A percentile compares a stretch with the other conserved stretches of the same genome.
Conservation (phyloP, 2,888 invertebrate genomes). For the Eupithecia subfuscata region DNA sequence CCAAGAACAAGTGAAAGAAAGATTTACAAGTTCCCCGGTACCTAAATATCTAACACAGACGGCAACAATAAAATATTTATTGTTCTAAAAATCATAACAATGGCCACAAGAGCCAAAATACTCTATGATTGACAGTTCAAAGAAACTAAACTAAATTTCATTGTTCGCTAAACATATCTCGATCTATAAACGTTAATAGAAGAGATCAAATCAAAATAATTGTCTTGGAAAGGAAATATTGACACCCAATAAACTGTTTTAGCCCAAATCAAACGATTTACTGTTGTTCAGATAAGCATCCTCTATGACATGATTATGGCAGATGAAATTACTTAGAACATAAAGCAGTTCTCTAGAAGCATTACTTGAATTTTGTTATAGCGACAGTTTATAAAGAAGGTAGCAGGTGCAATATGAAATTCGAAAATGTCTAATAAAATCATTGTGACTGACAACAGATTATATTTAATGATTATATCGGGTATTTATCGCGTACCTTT, state of each 20-base stretch:
- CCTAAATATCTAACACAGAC: background rate
- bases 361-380: no score
- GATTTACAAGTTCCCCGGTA: background rate
- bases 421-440: no score
- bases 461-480: no score
- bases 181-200: constrained; percentile 23
- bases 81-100: constrained; percentile 5
- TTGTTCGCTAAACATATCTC: constrained; percentile 25
- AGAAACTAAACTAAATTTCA: constrained; percentile 18
- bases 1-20: background rate
- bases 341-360: no score
- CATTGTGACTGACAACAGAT: no score
- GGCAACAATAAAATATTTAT: constrained; percentile 5
- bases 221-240: constrained; percentile 48
- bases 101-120: constrained; percentile 4
- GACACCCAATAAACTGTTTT: constrained; percentile 32
- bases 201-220: constrained; percentile 50
- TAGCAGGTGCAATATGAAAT: no score
- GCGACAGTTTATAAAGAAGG: no score
- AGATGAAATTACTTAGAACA: background rate
- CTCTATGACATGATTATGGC: background rate
- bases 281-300: constrained; percentile 12
- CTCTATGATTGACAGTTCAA: constrained; percentile 25
- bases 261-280: constrained; percentile 15
- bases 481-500: no score